Percentiles rank a stretch among this genome's conserved stretches.
These are phyloP conservation scores for Bos javanicus DNA, from an alignment of 2,113 vertebrate species.

Conservation along the genomic window DNA sequence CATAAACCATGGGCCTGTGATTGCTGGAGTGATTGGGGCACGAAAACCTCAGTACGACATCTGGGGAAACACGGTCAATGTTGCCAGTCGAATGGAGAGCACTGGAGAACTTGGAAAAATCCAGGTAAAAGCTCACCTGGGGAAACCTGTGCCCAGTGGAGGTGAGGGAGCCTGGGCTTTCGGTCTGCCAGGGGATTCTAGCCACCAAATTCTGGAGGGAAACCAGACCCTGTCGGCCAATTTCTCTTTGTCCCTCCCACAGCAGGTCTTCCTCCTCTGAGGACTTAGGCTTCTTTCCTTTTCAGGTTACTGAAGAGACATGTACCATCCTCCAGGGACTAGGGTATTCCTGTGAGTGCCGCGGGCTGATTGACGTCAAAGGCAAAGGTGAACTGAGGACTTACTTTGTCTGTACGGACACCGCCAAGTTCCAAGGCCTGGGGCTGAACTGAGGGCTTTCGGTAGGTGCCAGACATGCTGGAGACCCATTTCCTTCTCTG, in stretches of 20 bases:
- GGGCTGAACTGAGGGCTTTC: slow-evolving; percentile 86
- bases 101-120: slow-evolving; percentile 96
- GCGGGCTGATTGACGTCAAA: slow-evolving; percentile 96
- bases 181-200: neutral
- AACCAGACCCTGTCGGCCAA: neutral
- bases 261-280: neutral
- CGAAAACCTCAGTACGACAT: slow-evolving; percentile 99
- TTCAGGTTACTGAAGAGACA: slow-evolving; percentile 95
- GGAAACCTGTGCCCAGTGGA: fast-evolving
- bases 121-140: slow-evolving; percentile 83
- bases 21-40: slow-evolving; percentile 98
- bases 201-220: neutral
- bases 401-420: slow-evolving; percentile 96
- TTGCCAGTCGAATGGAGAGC: slow-evolving; percentile 97
- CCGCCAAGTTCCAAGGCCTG: slow-evolving; percentile 92
- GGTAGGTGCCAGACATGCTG: neutral
- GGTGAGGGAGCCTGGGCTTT: neutral
- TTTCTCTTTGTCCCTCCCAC: fast-evolving
- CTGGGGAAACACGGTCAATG: slow-evolving; percentile 98
- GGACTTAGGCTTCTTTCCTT: neutral
- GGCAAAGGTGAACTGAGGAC: slow-evolving; percentile 97
- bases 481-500: neutral
- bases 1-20: slow-evolving; percentile 96
- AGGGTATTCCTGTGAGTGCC: slow-evolving; percentile 95
- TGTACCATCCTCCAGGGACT: slow-evolving; percentile 87